A percentile compares a stretch with the other conserved stretches of the same genome.
These are phyloP conservation scores for Formicarius rufipectus DNA, from an alignment of 2,113 vertebrate genomes.

Conservation along the genomic window DNA sequence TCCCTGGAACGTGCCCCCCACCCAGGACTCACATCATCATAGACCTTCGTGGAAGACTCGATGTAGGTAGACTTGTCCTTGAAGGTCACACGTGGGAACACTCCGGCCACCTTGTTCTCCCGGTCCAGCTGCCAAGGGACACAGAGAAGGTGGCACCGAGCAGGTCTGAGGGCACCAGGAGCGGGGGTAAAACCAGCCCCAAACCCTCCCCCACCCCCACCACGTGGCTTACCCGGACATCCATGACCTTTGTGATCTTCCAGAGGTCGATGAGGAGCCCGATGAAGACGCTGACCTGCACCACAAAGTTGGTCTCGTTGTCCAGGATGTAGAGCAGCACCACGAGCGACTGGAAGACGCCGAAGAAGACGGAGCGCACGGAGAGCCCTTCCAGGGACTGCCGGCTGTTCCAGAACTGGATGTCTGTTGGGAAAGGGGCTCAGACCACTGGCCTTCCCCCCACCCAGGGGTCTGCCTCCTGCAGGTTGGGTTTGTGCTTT, in stretches of 20 bases:
- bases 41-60: slow-evolving; percentile 92
- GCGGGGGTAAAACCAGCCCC: no score
- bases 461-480: no score
- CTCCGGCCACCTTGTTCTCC: slow-evolving; percentile 84
- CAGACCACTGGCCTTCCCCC: no score
- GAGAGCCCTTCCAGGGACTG: slow-evolving; percentile 96
- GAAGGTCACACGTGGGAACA: slow-evolving; percentile 84
- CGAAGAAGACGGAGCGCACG: slow-evolving; percentile 92
- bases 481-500: no score
- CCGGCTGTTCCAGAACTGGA: slow-evolving; percentile 98
- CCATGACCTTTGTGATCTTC: slow-evolving; percentile 99
- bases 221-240: slow-evolving; percentile 85
- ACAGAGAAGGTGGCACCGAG: fast-evolving
- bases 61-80: slow-evolving; percentile 94
- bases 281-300: slow-evolving; percentile 96
- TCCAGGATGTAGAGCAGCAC: slow-evolving; percentile 96
- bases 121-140: slow-evolving; percentile 81
- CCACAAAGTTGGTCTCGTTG: slow-evolving; percentile 97
- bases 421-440: slow-evolving; percentile 72
- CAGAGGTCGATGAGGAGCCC: slow-evolving; percentile 96
- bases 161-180: fast-evolving
- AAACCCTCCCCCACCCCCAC: no score
- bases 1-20: no score
- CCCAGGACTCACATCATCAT: slow-evolving; percentile 85
- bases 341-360: slow-evolving; percentile 93